A percentile compares a stretch with the other conserved stretches of the same genome.
Conservation (phyloP, 2,113 vertebrate species). For the Eurypyga helias region DNA sequence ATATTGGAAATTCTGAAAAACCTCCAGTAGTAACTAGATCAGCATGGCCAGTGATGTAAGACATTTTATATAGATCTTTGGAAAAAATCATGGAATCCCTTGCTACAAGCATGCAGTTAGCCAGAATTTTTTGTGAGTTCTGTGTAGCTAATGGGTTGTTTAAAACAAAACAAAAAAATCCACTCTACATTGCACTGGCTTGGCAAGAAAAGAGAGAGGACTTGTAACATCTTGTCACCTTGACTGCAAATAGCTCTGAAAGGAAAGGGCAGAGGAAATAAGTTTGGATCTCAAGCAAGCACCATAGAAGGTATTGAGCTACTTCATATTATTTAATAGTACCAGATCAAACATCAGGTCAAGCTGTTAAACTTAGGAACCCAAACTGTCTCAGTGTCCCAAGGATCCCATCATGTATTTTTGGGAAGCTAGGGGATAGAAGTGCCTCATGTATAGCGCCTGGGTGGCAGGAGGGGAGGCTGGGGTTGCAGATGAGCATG, state of each 20-base stretch:
- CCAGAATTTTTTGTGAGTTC: background rate
- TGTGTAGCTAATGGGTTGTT: background rate
- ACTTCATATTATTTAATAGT: background rate
- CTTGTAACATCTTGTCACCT: background rate
- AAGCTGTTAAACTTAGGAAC: slow-evolving; percentile 9
- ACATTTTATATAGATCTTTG: slow-evolving; percentile 9
- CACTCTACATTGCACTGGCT: background rate
- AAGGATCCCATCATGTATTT: fast-evolving
- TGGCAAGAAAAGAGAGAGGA: background rate
- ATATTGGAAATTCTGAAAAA: slow-evolving; percentile 38
- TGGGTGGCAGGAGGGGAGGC: fast-evolving
- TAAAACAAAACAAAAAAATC: background rate
- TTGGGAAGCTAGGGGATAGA: background rate
- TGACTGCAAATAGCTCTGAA: background rate
- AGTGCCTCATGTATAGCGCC: fast-evolving
- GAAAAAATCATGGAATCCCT: slow-evolving; percentile 1
- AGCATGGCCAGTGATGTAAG: slow-evolving; percentile 15
- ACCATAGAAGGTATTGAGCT: background rate
- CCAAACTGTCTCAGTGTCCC: background rate
- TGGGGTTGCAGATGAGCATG: fast-evolving
- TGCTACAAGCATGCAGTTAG: background rate
- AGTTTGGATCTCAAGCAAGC: background rate
- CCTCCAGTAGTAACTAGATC: slow-evolving; percentile 35
- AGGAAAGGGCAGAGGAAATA: background rate
- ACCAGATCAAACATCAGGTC: background rate